Evolutionary conservation across 2,888 invertebrate species (phyloP), one percentile per base, ranked within the genome.

Genomic region (Malachius bipustulatus): DNA sequence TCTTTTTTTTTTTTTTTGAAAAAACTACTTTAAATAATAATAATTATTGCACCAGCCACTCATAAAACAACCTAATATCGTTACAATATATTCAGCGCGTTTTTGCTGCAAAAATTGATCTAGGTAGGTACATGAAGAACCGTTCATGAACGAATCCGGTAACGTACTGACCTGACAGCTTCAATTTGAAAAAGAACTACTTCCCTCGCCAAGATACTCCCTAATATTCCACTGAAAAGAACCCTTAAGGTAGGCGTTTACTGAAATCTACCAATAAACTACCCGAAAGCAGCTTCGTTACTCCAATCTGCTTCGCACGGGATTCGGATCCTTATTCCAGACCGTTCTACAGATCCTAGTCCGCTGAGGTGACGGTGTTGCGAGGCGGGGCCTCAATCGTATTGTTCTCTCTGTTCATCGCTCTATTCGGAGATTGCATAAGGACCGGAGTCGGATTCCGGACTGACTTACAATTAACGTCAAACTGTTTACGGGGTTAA

Each of bases 191-290:
- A 57, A 59, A 57, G 51, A 52, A 49, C 53, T 47, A 52, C 53
- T 51, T 48, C 47, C 49, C 53, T 47, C 47, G 49, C 51, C 49
- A 54, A 62, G 61, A 60, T 60, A 62, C 60, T 59, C 62, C 62
- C 62, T 62, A 61, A 61, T 62, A 59, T 60, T 58, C 55, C 34
- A 39, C 39, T 54, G 49, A 53, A 59, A 59, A 57, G 52, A 49
- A 50, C 57, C 55, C 54, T 57, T 52, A 53, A 47, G 45, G 36
- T 37, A 45, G 60, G 59, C 57, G 65, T 64, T 60, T 63, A 65
- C 64, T 62, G 62, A 64, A 65, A 67, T 66, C 68, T 66, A 70
- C 74, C 73, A 73, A 73, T 73, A 69, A 65, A 66, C 64, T 64
- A 64, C 64, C 65, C 65, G 67, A 67, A 67, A 66, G 64, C 65